Base-by-base conservation (phyloP, 1,140 invertebrate genomes). In the Fopius arisanus region DNA sequence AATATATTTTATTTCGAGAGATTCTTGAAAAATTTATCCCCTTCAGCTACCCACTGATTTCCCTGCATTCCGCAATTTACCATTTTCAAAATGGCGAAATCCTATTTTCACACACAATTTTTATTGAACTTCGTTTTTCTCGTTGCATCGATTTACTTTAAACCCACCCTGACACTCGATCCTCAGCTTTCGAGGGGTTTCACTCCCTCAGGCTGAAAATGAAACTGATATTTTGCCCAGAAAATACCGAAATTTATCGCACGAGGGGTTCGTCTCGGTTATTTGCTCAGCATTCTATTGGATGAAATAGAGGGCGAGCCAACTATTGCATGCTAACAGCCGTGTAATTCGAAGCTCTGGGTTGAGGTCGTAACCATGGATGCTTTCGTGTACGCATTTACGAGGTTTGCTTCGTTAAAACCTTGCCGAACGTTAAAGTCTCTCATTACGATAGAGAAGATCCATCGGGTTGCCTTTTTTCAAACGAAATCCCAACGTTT, bases 271-370 rank as follows among this genome's bases (percentile, higher is more conserved):
- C 40, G 40, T n/a, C 40, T 31, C 16, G 43, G 43, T 48, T 48
- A 48, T 48, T 48, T 48, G 43, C n/a, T 19, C 10, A 48, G 16
- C 43, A 48, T 62, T 62, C 21, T 62, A 62, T 62, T 62, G 21
- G 28, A 62, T 28, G 54, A 28, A 65, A 65, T 33, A 33, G 29
- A 59, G 29, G 26, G 28, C 29, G 16, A 16, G 12, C 28, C 28
- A 37, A 33, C 62, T 65, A 65, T 65, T 65, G 62, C 62, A 65
- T 65, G 62, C 62, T 65, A 65, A 65, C 62, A 33, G 62, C 62
- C 62, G 62, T 65, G 62, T 65, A 65, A 65, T 65, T 33, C 62
- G 62, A 65, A 14, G 62, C 62, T 16, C 29, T 1, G 29, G 29
- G 29, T 31, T 29, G 59, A 63, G 28, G 59, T 63, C 62, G 62